These are phyloP conservation scores for Drosophila subquinaria DNA, from an alignment of 2,888 invertebrate species.

Conservation along the genomic window DNA sequence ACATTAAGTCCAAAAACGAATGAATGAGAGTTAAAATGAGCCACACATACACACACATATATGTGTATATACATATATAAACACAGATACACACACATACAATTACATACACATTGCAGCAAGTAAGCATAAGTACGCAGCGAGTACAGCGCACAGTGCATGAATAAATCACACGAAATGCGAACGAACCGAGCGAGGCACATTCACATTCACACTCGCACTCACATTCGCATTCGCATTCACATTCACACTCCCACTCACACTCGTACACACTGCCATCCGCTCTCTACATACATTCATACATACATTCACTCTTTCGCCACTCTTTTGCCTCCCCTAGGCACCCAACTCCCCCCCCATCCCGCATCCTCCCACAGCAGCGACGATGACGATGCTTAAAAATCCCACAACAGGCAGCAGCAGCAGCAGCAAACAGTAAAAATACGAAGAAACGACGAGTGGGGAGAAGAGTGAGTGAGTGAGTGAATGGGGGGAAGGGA, in stretches of 20 bases:
- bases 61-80: constrained; percentile 4
- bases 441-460: constrained; percentile 48
- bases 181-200: constrained; percentile 70
- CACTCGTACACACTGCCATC: constrained; percentile 26
- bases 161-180: constrained; percentile 81
- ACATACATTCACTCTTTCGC: constrained; percentile 75
- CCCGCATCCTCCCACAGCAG: constrained; percentile 16
- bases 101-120: constrained; percentile 43
- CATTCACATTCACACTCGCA: constrained; percentile 52
- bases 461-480: constrained; percentile 3
- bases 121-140: constrained; percentile 78
- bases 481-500: constrained; percentile 1
- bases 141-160: constrained; percentile 68
- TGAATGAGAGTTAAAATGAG: constrained; percentile 82
- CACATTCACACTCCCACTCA: constrained; percentile 7
- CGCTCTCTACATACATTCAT: constrained; percentile 70
- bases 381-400: constrained; percentile 70
- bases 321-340: constrained; percentile 19
- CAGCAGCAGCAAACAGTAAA: constrained; percentile 57
- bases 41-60: constrained; percentile 46
- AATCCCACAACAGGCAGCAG: constrained; percentile 74
- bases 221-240: constrained; percentile 30
- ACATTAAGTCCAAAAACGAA: constrained; percentile 78
- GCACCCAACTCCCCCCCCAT: constrained; percentile 17
- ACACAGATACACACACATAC: constrained; percentile 22